These are phyloP conservation scores for Nyctereutes procyonoides DNA, from an alignment of 2,113 vertebrate species.

Conservation along the genomic window DNA sequence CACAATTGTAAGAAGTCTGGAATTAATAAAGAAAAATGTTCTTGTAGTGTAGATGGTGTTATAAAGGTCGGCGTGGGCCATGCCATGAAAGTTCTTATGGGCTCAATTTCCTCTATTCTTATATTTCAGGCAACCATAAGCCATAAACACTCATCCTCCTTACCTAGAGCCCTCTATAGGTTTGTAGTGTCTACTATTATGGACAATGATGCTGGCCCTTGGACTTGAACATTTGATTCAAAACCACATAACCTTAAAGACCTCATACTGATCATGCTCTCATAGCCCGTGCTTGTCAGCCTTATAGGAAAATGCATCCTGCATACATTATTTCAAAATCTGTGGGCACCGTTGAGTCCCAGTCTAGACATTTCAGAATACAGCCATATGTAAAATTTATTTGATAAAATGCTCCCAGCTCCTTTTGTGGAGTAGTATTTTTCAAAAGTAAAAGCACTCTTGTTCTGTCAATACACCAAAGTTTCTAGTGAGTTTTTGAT, in stretches of 20 bases:
- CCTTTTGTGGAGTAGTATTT: not conserved
- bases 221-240: not conserved
- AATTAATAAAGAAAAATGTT: not conserved
- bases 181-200: not conserved
- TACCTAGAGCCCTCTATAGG: not conserved
- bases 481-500: not conserved
- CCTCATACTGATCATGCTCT: not conserved
- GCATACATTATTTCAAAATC: not conserved
- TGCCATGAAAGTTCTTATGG: not conserved
- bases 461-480: not conserved
- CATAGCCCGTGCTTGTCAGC: not conserved
- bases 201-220: not conserved
- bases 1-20: not conserved
- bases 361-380: not conserved
- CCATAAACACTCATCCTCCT: not conserved
- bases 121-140: not conserved
- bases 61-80: not conserved
- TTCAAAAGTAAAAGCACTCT: not conserved
- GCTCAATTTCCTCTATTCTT: not conserved
- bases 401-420: not conserved
- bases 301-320: not conserved
- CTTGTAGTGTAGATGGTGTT: not conserved
- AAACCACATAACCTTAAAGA: not conserved
- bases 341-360: not conserved
- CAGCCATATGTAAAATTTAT: not conserved